Percentiles rank a stretch among this genome's conserved stretches.
Evolutionary conservation across 2,888 invertebrate genomes (phyloP).

Genomic region (Spialia ferax): DNA sequence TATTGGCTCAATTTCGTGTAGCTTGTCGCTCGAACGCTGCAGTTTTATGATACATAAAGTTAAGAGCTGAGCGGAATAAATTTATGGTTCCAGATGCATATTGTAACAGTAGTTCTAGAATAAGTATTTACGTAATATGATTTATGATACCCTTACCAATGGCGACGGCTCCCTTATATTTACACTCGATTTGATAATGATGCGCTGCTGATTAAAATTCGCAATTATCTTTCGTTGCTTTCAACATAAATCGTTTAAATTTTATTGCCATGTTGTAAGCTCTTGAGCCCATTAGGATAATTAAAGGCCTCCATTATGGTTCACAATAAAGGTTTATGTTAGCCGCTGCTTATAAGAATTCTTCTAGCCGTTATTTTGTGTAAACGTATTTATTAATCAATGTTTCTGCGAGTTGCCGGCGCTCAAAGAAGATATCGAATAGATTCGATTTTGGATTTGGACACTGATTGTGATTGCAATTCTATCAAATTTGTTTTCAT

Average conservation of each 20-base stretch:
- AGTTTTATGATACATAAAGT: constrained; percentile 71
- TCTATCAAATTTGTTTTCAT: constrained; percentile 63
- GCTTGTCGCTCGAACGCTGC: constrained; percentile 51
- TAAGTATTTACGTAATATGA: constrained; percentile 47
- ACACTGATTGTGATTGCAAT: constrained; percentile 80
- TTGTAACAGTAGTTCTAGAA: constrained; percentile 48
- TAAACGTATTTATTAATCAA: constrained; percentile 65
- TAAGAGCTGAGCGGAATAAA: constrained; percentile 56
- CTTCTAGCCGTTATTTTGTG: constrained; percentile 43
- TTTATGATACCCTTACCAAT: constrained; percentile 41
- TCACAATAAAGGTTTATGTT: constrained; percentile 33
- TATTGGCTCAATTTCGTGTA: constrained; percentile 56
- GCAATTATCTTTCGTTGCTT: constrained; percentile 15
- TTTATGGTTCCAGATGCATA: constrained; percentile 58
- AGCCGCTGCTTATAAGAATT: constrained; percentile 45
- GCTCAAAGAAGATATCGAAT: constrained; percentile 73
- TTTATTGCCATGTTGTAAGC: constrained; percentile 29
- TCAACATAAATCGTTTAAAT: constrained; percentile 35
- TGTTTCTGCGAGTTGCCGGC: constrained; percentile 62
- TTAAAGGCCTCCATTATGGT: constrained; percentile 32
- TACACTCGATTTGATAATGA: constrained; percentile 18
- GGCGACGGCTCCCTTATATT: neutral
- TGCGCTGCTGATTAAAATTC: neutral
- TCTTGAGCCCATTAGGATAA: constrained; percentile 33
- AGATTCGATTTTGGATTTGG: constrained; percentile 74